Evolutionary conservation across 2,888 invertebrate genomes (phyloP).

Genomic region (Palloptera scutellata): DNA sequence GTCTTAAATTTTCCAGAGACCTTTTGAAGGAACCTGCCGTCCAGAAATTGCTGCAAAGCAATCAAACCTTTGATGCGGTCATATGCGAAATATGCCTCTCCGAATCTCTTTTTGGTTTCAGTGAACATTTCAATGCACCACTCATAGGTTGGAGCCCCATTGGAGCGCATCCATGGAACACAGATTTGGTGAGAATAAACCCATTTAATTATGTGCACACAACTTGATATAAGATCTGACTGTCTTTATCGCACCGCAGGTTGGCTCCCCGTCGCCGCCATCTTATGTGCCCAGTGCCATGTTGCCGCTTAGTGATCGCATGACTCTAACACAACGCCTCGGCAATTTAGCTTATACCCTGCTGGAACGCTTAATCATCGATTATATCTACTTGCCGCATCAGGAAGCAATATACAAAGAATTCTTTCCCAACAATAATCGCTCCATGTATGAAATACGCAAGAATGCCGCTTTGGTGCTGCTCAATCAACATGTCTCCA

Average conservation of each 20-base stretch:
- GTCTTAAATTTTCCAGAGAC: conserved; percentile 45
- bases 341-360: conserved; percentile 52
- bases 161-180: conserved; percentile 56
- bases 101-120: conserved; percentile 60
- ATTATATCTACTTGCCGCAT: conserved; percentile 52
- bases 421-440: conserved; percentile 52
- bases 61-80: conserved; percentile 61
- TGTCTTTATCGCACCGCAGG: conserved; percentile 42
- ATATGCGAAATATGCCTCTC: conserved; percentile 60
- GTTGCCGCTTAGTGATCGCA: conserved; percentile 54
- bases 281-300: conserved; percentile 57
- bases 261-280: conserved; percentile 56
- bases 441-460: conserved; percentile 47
- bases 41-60: conserved; percentile 49
- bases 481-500: conserved; percentile 59
- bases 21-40: conserved; percentile 47
- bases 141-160: conserved; percentile 54
- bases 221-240: conserved; percentile 32
- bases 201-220: neutral
- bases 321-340: conserved; percentile 58
- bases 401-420: conserved; percentile 52
- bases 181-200: conserved; percentile 49
- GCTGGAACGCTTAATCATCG: conserved; percentile 46
- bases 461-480: conserved; percentile 55
- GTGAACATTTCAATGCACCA: conserved; percentile 56